Evolutionary conservation across 2,113 vertebrate species (phyloP), one percentile per base, ranked within the genome.

Genomic region (Etheostoma spectabile): DNA sequence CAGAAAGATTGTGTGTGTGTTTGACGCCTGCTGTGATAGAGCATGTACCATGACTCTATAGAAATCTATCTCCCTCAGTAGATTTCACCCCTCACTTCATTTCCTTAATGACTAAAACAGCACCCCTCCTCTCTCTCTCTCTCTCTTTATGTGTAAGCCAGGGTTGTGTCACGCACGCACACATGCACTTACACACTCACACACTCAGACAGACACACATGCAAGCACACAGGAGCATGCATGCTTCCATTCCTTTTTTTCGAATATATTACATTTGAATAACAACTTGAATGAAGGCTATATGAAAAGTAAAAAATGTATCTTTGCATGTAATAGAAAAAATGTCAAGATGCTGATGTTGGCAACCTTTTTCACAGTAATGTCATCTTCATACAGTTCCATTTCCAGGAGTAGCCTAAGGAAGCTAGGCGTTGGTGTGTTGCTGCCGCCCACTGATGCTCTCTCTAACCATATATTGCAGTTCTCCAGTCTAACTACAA

Each of bases 81-180:
- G 92, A 91, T 91, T 91, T 92, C 91, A 89, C 89, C 90, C 90
- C 90, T 92, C 91, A 82, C 86, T 93, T 93, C 87, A 92, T 92
- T 93, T 89, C 68, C 83, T 90, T 93, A 92, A 92, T 93, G 92
- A 91, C 79, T 88, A 87, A 91, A 92, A 85, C 77, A 78, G 68
- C 81, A 78, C 42, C 78, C 59, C 73, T 52, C 74, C 87, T 30
- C 30, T 30, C 30, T 30, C 87, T 74, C 77, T 79, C 56, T 79
- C 53, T 67, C 15, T 49, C 62, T 71, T 38, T 88, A 86, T 90
- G 86, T 77, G 63, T 59, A 80, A 64, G 84, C 61, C 83, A 59
- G n/a, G 49, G 52, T 72, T 79, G 49, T 51, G 53, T 18, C 64
- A 27, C 66, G 68, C 72, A 79, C 60, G 70, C 46, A 82, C 48